These are phyloP conservation scores for Rousettus leschenaultii DNA, from an alignment of 2,113 vertebrate species.

Conservation along the genomic window DNA sequence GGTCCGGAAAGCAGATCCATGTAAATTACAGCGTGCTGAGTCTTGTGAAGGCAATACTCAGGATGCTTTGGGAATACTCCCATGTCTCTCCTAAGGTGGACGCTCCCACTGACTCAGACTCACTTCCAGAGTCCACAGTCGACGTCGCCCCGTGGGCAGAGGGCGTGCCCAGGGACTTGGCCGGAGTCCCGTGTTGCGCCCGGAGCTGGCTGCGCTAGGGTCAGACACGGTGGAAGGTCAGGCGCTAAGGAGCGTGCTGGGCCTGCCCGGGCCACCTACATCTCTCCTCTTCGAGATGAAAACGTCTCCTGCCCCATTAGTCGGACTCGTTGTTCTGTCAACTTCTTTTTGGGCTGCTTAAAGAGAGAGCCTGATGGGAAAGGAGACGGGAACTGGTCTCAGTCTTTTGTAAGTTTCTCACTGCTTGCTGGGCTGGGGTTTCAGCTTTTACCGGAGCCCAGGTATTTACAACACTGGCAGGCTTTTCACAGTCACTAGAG, in stretches of 20 bases:
- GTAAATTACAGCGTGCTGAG: neutral
- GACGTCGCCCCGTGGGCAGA: neutral
- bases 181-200: neutral
- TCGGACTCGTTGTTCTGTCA: neutral
- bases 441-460: too few relatives aligned
- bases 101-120: slow-evolving; percentile 7
- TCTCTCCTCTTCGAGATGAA: neutral
- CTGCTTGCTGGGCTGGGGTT: neutral
- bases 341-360: neutral
- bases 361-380: rapidly evolving
- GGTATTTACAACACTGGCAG: neutral
- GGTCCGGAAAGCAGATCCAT: neutral
- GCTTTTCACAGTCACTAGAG: neutral
- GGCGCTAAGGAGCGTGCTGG: neutral
- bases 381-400: neutral
- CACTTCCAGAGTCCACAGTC: neutral
- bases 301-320: neutral
- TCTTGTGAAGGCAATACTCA: neutral
- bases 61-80: neutral
- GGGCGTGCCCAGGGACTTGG: neutral
- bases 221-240: too few relatives aligned
- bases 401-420: neutral
- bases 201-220: neutral
- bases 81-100: neutral
- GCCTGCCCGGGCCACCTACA: too few relatives aligned